Evolutionary conservation across 1,140 invertebrate genomes (phyloP).

Genomic region (Trichogramma pretiosum): DNA sequence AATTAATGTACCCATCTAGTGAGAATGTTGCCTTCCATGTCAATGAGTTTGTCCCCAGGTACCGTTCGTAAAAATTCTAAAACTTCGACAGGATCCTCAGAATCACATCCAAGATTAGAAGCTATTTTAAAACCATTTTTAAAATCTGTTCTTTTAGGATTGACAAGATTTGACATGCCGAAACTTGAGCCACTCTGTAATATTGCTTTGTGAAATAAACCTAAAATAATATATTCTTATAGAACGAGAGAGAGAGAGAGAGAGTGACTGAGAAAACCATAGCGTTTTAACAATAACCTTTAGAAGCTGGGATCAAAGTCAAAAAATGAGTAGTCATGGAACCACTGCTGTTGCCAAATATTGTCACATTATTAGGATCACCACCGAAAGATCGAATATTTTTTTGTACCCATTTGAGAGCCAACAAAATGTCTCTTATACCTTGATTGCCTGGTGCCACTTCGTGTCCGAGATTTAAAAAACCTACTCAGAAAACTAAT

Average conservation of each 20-base stretch:
- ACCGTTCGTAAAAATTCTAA: constrained; percentile 11
- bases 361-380: constrained; percentile 15
- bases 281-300: no score
- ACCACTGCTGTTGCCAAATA: constrained; percentile 12
- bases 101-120: constrained; percentile 8
- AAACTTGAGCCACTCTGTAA: neutral
- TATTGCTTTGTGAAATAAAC: constrained; percentile 8
- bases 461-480: constrained; percentile 11
- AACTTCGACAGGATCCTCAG: constrained; percentile 12
- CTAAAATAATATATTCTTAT: no score
- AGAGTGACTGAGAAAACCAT: no score
- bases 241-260: no score
- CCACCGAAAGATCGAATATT: constrained; percentile 15
- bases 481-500: constrained; percentile 5
- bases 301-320: neutral
- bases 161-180: neutral
- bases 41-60: neutral
- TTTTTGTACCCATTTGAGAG: constrained; percentile 13
- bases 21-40: neutral
- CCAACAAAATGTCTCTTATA: constrained; percentile 13
- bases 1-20: neutral
- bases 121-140: constrained; percentile 10
- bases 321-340: neutral
- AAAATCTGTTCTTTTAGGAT: neutral
- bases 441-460: constrained; percentile 14